Evolutionary conservation across 1,140 invertebrate genomes (phyloP), one percentile per base, ranked within the genome.

Genomic region (Drosophila micromelanica): DNA sequence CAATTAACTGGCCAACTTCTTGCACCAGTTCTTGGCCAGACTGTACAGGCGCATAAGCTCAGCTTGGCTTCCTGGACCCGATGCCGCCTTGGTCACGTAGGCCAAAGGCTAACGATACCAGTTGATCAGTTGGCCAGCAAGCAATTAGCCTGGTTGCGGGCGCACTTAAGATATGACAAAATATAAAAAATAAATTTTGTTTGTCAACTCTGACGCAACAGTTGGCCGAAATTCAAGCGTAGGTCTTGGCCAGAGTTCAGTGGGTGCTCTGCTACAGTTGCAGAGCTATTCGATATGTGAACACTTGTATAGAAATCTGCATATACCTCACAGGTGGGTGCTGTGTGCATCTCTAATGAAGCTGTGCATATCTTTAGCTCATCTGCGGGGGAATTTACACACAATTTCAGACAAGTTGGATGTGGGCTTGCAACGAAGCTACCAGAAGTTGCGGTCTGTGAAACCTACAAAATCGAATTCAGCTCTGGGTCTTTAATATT

Each of bases 81-180:
- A 75, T 65, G 65, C 65, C 42, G 12, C 63, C 52, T 54, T 67
- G 46, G 73, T 89, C 82, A 87, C 82, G 82, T 89, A 89, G 79
- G 54, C 82, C 69, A 73, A 69, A 65, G 51, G 54, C 38, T 61
- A 49, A 55, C 37, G 37, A 77, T 89, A 84, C 79, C 84, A 62
- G 76, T 87, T 76, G 48, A 55, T 63, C 60, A 38, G 23, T 38
- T 27, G 11, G 27, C 49, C 32, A 55, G 9, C 38, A 3, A 40
- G n/a, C 15, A 15, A 13, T 46, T 74, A 20, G 23, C 51, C 38
- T 32, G 35, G 9, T 23, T 23, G 13, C n/a, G 27, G 32, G 8
- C 8, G 32, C 45, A 11, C 23, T 20, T 5, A 6, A 48, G 23
- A 9, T 27, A 43, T 51, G 9, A 54, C 51, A 54, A 20, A 38